Base-by-base conservation (phyloP, 2,797 vertebrate genomes). In the Rachycentron canadum region DNA sequence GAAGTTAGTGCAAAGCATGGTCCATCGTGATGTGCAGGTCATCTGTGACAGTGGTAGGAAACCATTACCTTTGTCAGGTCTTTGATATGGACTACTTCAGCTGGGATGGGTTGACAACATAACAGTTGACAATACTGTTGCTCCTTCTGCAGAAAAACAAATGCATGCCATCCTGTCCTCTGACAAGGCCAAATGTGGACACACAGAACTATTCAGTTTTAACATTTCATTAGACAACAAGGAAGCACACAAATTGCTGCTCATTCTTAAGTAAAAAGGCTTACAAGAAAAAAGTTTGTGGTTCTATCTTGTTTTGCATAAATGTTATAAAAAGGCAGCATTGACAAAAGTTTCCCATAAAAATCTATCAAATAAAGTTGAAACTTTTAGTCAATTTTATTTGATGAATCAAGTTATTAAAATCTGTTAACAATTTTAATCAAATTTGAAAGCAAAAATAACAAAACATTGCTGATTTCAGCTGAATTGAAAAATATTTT, bases 1-100 rank as follows among this genome's bases (percentile, higher is more conserved):
- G 21, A 89, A 70, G 78, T 82, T 92, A 53, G 79, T 87, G 13
- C 1, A 10, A 26, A 79, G 47, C n/a, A 2, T 74, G 2, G 38
- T 49, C 82, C 82, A 69, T 11, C 30, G 17, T 11, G 81, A 65
- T 26, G 58, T 78, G 13, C 4, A 47, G 4, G 14, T 45, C 2
- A 59, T 57, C 10, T 17, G 25, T 1, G 19, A 50, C 21, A 76
- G 3, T 66, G 41, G 71, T 70, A 91, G 45, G 84, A 82, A 11
- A 0, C 8, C 2, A 0, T 36, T 0, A 36, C 4, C 55, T 92
- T 49, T 10, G 81, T 89, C 58, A 52, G 49, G 3, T 88, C 82
- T 19, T 41, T 70, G 56, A 81, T 64, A 16, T 79, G 23, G n/a
- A n/a, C n/a, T n/a, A n/a, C 32, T 16, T 75, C 21, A 68, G 78